Conservation (phyloP, 2,113 vertebrate species). For the Scolopax mira region DNA sequence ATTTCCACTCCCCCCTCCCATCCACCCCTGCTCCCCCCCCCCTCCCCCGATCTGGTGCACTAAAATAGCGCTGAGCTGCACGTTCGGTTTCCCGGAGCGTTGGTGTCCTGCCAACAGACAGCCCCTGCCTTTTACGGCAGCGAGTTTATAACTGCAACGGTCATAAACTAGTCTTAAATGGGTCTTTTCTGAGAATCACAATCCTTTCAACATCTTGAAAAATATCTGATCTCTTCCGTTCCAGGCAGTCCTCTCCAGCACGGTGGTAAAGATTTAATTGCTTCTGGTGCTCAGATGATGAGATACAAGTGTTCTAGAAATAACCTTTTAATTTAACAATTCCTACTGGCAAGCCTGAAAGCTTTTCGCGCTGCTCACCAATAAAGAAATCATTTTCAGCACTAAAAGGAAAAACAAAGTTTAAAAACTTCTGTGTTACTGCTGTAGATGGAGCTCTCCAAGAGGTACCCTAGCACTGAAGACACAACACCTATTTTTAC, state of each 20-base stretch:
- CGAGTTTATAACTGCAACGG: not conserved
- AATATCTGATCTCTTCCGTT: constrained; percentile 29
- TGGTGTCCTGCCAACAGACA: constrained; percentile 6
- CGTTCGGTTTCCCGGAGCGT: not conserved
- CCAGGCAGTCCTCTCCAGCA: not conserved
- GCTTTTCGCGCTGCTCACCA: not conserved
- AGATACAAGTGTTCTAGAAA: constrained; percentile 47
- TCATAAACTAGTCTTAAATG: constrained; percentile 44
- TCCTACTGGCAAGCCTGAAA: not conserved
- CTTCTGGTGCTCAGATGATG: constrained; percentile 31
- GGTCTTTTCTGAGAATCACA: not conserved
- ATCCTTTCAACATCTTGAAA: constrained; percentile 50
- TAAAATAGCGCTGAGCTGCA: not conserved
- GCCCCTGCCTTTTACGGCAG: constrained; percentile 41
- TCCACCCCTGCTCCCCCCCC: not conserved
- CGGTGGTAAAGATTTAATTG: constrained; percentile 19
- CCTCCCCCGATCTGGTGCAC: not conserved
- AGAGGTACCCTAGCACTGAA: not conserved
- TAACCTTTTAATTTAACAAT: constrained; percentile 44
- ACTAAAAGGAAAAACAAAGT: not conserved
- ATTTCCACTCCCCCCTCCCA: not conserved
- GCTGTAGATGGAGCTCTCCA: not conserved
- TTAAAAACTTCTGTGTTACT: not conserved
- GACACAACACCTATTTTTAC: not conserved
- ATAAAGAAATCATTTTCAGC: not conserved